These are phyloP conservation scores for Pipistrellus nathusii DNA, from an alignment of 2,797 vertebrate genomes.

Conservation along the genomic window DNA sequence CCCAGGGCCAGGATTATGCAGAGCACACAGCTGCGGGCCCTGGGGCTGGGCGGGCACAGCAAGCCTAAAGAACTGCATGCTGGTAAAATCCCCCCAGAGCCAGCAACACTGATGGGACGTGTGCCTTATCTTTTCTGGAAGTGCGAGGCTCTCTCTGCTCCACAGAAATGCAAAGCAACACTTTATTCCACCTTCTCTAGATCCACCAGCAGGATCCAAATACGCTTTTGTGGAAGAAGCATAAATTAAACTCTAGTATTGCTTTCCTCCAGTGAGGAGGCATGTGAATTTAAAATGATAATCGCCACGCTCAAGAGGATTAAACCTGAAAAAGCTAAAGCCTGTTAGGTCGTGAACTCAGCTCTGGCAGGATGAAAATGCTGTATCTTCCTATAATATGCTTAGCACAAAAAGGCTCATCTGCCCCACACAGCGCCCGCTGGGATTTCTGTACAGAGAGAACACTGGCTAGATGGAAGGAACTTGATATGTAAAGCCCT, in stretches of 20 bases:
- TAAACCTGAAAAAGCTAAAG: constrained; percentile 6
- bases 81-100: background rate
- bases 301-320: constrained; percentile 16
- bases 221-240: background rate
- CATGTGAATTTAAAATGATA: background rate
- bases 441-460: background rate
- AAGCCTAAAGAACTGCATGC: background rate
- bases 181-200: constrained; percentile 33
- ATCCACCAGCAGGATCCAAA: background rate
- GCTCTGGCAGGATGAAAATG: constrained; percentile 19
- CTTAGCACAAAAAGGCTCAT: background rate
- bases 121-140: background rate
- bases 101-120: background rate
- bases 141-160: constrained; percentile 16
- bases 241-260: constrained; percentile 36
- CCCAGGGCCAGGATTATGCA: constrained; percentile 3
- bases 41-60: background rate
- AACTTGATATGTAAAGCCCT: background rate
- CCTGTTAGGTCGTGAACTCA: background rate
- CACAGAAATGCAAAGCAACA: constrained; percentile 15
- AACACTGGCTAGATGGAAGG: background rate
- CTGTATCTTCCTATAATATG: background rate
- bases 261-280: background rate
- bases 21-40: background rate
- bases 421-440: background rate